Conservation (phyloP, 2,797 vertebrate species). For the Aldrovandia affinis region DNA sequence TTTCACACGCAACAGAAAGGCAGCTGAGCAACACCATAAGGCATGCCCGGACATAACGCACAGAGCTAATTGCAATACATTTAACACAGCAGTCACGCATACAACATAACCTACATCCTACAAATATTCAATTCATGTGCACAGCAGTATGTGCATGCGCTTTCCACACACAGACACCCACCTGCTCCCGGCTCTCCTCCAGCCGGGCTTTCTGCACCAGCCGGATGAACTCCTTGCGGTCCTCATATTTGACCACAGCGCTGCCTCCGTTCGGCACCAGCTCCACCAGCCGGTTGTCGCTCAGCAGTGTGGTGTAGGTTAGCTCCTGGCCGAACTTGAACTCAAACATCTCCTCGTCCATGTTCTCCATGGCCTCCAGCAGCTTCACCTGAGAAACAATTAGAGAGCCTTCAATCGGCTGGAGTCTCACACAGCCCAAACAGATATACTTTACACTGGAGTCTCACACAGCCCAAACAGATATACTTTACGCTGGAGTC, state of each 20-base stretch:
- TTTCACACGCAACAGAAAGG: no score
- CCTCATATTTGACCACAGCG: conserved; percentile 83
- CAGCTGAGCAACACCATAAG: no score
- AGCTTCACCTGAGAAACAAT: conserved; percentile 85
- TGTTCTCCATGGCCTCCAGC: conserved; percentile 92
- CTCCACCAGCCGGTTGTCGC: conserved; percentile 86
- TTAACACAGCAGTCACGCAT: no score
- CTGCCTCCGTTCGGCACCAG: conserved; percentile 85
- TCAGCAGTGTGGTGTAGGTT: conserved; percentile 90
- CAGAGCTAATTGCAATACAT: no score
- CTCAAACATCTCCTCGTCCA: conserved; percentile 94
- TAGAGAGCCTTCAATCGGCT: not conserved
- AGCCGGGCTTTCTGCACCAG: conserved; percentile 90
- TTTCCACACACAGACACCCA: conserved; percentile 47
- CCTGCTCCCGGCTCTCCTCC: conserved; percentile 93
- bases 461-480: no score
- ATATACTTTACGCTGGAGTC: no score
- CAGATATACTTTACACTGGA: not conserved
- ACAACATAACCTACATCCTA: no score
- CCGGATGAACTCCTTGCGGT: conserved; percentile 85
- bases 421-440: not conserved
- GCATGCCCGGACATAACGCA: no score
- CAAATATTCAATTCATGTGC: not conserved
- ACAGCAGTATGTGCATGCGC: not conserved
- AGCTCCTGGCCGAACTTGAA: conserved; percentile 95